Evolutionary conservation across 2,113 vertebrate species (phyloP).

Genomic region (Leptobrachium ailaonicum): DNA sequence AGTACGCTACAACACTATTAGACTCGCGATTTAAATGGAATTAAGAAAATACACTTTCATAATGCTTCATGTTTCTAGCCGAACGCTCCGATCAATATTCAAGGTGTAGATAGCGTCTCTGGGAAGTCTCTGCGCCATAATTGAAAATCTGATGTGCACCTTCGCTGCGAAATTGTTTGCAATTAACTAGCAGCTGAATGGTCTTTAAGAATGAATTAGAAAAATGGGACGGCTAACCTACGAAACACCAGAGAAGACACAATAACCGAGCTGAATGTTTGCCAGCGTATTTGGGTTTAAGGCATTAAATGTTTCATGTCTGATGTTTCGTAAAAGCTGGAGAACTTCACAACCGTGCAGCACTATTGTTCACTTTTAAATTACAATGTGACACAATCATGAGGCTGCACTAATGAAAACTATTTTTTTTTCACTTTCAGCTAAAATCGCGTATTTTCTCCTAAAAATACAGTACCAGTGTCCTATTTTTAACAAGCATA

Average conservation of each 20-base stretch:
- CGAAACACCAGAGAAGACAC: slow-evolving; percentile 8
- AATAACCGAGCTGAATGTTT: neutral
- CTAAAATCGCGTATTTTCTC: no score
- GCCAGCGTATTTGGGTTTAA: no score
- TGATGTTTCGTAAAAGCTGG: no score
- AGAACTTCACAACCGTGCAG: no score
- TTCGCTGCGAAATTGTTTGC: slow-evolving; percentile 33
- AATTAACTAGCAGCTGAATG: slow-evolving; percentile 27
- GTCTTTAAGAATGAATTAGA: slow-evolving; percentile 38
- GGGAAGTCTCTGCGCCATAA: slow-evolving; percentile 25
- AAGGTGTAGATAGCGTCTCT: slow-evolving; percentile 30
- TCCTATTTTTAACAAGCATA: no score
- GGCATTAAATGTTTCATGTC: no score
- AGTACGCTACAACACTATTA: slow-evolving; percentile 11
- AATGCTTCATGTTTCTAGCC: slow-evolving; percentile 5
- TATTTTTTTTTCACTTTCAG: no score
- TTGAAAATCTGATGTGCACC: slow-evolving; percentile 33
- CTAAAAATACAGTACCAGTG: no score
- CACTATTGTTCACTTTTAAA: no score
- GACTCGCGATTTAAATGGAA: slow-evolving; percentile 21
- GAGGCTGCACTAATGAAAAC: no score
- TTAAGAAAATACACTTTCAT: neutral
- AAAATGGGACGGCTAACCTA: slow-evolving; percentile 8
- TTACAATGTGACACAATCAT: no score
- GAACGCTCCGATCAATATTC: slow-evolving; percentile 5